Conservation (phyloP, 2,888 invertebrate genomes). For the Heliconius ismenius region DNA sequence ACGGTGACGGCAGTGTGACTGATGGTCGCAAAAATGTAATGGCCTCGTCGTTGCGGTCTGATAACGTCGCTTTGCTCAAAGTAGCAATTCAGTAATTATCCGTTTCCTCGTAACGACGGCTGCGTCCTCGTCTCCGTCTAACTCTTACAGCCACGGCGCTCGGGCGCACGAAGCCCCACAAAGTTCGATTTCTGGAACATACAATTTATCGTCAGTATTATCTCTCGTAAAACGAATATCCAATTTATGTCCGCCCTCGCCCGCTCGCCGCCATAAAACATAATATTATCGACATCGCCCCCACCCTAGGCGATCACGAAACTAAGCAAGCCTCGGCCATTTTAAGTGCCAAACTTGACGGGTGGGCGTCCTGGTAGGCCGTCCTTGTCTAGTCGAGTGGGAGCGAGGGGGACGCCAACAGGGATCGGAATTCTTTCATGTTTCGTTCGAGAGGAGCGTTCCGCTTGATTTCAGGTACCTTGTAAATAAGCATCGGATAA, state of each 20-base stretch:
- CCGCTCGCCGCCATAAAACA: constrained; percentile 74
- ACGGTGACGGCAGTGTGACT: constrained; percentile 50
- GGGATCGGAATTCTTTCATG: constrained; percentile 70
- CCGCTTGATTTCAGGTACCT: constrained; percentile 63
- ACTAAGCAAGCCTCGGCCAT: constrained; percentile 79
- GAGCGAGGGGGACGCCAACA: constrained; percentile 53
- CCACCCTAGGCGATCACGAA: constrained; percentile 81
- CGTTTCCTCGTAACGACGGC: constrained; percentile 56
- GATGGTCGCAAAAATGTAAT: constrained; percentile 64
- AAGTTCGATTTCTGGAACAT: constrained; percentile 67
- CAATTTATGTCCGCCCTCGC: constrained; percentile 70
- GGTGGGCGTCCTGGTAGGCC: constrained; percentile 56
- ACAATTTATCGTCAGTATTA: constrained; percentile 73
- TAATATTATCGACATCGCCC: constrained; percentile 79
- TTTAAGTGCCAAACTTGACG: constrained; percentile 74
- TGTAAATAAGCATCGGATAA: constrained; percentile 52
- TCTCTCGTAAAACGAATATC: constrained; percentile 78
- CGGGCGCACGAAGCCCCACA: constrained; percentile 48
- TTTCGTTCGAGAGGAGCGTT: constrained; percentile 60
- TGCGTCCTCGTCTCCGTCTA: constrained; percentile 30
- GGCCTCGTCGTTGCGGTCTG: constrained; percentile 64
- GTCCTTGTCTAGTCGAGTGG: constrained; percentile 52
- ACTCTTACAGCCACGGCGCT: constrained; percentile 47
- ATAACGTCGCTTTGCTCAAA: constrained; percentile 59
- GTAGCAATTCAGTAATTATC: constrained; percentile 58